These are phyloP conservation scores for Lucinisca nassula DNA, from an alignment of 2,888 invertebrate species.

Conservation along the genomic window DNA sequence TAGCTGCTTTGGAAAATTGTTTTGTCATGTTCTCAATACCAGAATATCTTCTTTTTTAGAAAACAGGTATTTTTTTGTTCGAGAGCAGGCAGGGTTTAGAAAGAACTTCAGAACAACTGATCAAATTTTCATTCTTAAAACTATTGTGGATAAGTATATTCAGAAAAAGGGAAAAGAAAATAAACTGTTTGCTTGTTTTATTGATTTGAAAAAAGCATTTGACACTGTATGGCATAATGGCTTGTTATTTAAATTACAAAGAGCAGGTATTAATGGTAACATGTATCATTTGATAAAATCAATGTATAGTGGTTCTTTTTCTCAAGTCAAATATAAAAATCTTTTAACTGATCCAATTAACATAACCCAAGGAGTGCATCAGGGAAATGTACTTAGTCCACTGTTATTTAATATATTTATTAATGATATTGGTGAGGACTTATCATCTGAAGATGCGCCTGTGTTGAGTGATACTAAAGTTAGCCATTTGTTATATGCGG, in stretches of 20 bases:
- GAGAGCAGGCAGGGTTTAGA: not conserved
- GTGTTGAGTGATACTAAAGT: not conserved
- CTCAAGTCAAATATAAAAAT: not conserved
- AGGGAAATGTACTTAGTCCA: not conserved
- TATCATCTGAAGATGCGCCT: not conserved
- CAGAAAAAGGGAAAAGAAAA: not conserved
- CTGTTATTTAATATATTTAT: not conserved
- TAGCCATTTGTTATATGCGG: not conserved
- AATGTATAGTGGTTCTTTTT: not conserved
- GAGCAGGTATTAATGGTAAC: not conserved
- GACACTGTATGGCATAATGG: not conserved
- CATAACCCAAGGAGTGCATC: not conserved
- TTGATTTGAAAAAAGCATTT: too few species aligned
- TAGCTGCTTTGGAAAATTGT: not conserved
- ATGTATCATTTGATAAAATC: not conserved
- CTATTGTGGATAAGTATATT: not conserved
- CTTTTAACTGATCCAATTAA: not conserved
- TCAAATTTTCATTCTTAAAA: not conserved
- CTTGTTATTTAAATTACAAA: not conserved
- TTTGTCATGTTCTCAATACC: not conserved
- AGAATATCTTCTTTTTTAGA: not conserved
- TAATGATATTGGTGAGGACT: not conserved
- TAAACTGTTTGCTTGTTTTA: conserved; percentile 1
- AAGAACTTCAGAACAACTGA: not conserved
- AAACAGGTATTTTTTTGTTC: not conserved